These are phyloP conservation scores for Drosophila aff. DNA, from an alignment of 1,140 invertebrate genomes.

Conservation along the genomic window DNA sequence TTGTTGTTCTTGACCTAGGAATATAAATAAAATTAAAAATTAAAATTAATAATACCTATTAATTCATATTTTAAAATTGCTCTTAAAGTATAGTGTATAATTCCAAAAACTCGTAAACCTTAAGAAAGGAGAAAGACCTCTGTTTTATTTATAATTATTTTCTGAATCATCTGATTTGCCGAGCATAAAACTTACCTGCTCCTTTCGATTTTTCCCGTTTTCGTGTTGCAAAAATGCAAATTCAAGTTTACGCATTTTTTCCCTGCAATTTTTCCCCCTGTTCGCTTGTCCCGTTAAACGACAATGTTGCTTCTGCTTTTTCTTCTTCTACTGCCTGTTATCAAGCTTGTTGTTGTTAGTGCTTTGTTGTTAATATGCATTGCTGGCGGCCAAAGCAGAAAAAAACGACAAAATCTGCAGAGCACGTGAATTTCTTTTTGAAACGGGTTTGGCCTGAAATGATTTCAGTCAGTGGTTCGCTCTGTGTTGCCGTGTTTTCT, in stretches of 20 bases:
- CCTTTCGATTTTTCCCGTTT: conserved; percentile 33
- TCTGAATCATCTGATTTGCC: conserved; percentile 13
- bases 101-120: not conserved
- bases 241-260: conserved; percentile 68
- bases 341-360: conserved; percentile 35
- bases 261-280: conserved; percentile 1
- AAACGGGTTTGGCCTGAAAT: conserved; percentile 69
- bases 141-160: not conserved
- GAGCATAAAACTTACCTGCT: conserved; percentile 9
- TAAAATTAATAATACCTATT: too few species aligned
- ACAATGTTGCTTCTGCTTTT: conserved; percentile 43
- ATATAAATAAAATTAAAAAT: too few species aligned
- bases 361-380: conserved; percentile 61
- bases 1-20: too few species aligned
- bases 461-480: conserved; percentile 34
- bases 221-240: conserved; percentile 65
- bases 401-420: conserved; percentile 38
- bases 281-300: conserved; percentile 62
- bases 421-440: conserved; percentile 80
- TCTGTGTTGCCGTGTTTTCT: conserved; percentile 24
- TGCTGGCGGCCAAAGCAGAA: conserved; percentile 44
- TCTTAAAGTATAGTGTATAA: too few species aligned
- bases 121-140: not conserved
- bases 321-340: conserved; percentile 21
- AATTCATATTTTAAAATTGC: too few species aligned